Evolutionary conservation across 2,888 invertebrate genomes (phyloP).

Genomic region (Urechis unicinctus): DNA sequence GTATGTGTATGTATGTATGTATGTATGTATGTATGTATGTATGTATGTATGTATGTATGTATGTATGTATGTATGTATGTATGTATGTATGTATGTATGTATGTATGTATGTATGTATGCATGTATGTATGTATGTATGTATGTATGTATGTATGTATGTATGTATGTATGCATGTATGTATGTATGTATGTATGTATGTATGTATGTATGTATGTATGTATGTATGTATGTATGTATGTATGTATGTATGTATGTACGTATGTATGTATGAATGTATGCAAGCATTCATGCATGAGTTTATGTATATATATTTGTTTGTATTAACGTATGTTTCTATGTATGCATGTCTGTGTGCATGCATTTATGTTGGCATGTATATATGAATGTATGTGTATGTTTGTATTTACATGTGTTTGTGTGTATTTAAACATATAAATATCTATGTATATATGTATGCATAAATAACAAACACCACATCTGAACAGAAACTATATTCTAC

Average conservation of each 20-base stretch:
- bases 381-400: no score
- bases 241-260: background rate
- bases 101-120: background rate
- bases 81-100: background rate
- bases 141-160: no score
- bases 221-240: background rate
- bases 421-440: no score
- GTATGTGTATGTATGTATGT: background rate
- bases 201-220: slow-evolving; percentile 1
- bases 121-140: background rate
- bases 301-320: background rate
- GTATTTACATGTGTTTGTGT: no score
- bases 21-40: background rate
- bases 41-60: slow-evolving; percentile 1
- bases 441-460: no score
- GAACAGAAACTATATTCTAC: no score
- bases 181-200: background rate
- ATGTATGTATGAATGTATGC: background rate
- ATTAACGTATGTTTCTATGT: background rate
- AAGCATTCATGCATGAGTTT: background rate
- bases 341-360: background rate
- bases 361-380: background rate
- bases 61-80: background rate
- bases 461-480: no score
- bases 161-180: no score